Percentiles rank a stretch among this genome's conserved stretches.
Conservation (phyloP, 2,113 vertebrate genomes). For the Onychorhynchus coronatus region DNA sequence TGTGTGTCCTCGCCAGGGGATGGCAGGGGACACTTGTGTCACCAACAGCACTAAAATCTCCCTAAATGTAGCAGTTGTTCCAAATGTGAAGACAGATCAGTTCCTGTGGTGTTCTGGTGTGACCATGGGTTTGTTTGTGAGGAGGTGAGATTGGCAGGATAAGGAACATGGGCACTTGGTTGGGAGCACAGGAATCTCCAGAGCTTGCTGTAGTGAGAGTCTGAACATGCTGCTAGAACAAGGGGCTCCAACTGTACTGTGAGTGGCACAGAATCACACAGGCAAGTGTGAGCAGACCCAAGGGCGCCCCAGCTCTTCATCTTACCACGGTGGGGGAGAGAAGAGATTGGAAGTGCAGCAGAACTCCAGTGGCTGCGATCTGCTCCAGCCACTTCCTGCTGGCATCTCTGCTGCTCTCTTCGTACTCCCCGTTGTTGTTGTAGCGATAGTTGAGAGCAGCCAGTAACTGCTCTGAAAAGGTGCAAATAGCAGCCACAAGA, state of each 20-base stretch:
- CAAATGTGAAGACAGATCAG: not conserved
- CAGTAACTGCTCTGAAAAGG: conserved; percentile 90
- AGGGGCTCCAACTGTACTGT: not conserved
- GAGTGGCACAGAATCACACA: not conserved
- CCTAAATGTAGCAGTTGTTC: not conserved
- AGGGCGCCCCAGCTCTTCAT: not conserved
- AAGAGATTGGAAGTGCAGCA: conserved; percentile 92
- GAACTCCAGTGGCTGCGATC: conserved; percentile 86
- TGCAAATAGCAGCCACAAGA: conserved; percentile 86
- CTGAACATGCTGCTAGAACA: not conserved
- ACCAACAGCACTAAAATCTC: not conserved
- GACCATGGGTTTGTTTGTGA: not conserved
- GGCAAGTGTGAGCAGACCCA: not conserved
- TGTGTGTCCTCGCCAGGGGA: conserved; percentile 7
- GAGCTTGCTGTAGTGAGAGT: not conserved
- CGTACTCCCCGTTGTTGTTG: conserved; percentile 95
- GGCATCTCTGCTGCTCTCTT: conserved; percentile 92
- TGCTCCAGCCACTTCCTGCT: conserved; percentile 98
- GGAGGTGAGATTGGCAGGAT: not conserved
- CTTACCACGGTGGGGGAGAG: conserved; percentile 86
- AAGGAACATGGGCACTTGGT: not conserved
- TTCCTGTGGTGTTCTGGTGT: not conserved
- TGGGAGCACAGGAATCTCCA: not conserved
- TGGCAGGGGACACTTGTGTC: not conserved
- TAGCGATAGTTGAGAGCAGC: conserved; percentile 88